Conservation (phyloP, 2,888 invertebrate species). For the Gisinianus flammeolus region DNA sequence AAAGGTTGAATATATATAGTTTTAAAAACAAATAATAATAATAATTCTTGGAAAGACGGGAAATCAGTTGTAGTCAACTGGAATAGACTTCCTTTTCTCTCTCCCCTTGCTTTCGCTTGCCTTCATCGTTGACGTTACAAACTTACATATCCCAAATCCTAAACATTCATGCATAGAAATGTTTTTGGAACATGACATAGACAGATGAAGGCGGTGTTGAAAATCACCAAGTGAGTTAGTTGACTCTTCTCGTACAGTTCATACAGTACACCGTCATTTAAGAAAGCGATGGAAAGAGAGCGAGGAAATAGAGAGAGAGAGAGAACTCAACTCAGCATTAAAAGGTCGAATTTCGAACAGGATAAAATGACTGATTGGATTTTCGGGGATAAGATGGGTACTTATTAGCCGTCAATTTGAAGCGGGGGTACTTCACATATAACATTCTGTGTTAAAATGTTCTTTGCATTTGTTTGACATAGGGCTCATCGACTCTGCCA, state of each 20-base stretch:
- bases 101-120: background rate
- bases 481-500: conserved; percentile 40
- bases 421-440: conserved; percentile 24
- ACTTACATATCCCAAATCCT: background rate
- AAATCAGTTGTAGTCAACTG: background rate
- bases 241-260: background rate
- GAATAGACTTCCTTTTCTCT: background rate
- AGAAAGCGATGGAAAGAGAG: background rate
- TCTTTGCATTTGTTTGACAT: conserved; percentile 43
- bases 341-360: conserved; percentile 21
- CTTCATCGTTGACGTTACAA: background rate
- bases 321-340: conserved; percentile 9
- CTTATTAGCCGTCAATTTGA: conserved; percentile 46
- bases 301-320: background rate
- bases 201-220: conserved; percentile 45
- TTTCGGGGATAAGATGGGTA: conserved; percentile 26
- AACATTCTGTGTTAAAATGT: conserved; percentile 7
- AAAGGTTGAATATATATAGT: background rate
- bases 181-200: conserved; percentile 38
- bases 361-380: conserved; percentile 37
- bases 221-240: conserved; percentile 38
- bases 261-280: background rate
- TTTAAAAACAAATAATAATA: conserved; percentile 9
- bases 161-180: conserved; percentile 8
- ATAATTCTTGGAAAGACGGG: background rate